phyloP scores from a whole-genome alignment of 2,888 invertebrate species.

The Nomada fucata region DNA sequence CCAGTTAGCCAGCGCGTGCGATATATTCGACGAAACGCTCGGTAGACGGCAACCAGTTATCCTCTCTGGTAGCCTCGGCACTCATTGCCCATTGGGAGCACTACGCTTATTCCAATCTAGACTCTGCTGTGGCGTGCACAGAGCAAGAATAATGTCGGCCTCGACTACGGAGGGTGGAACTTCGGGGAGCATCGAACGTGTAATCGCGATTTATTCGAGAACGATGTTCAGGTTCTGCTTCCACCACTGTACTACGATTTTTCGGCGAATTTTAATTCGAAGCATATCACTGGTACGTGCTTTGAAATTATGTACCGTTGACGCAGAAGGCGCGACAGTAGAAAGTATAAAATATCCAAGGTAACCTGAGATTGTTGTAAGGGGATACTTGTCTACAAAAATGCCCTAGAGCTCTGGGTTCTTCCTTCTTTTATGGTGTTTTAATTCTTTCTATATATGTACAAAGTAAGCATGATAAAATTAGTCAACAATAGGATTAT shows the following conservation, averaged over 20 bases:
- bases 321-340: background rate
- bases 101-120: constrained; percentile 62
- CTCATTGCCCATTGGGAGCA: constrained; percentile 51
- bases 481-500: too few relatives aligned
- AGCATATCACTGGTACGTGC: too few relatives aligned
- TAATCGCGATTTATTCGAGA: background rate
- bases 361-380: too few relatives aligned
- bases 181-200: background rate
- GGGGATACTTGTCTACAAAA: too few relatives aligned
- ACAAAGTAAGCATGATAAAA: too few relatives aligned
- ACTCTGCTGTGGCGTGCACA: constrained; percentile 28
- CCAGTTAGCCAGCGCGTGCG: constrained; percentile 30
- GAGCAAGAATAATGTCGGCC: constrained; percentile 20
- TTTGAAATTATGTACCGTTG: background rate
- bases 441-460: too few relatives aligned
- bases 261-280: background rate
- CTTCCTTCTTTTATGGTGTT: too few relatives aligned
- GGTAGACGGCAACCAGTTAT: constrained; percentile 62
- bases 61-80: constrained; percentile 56
- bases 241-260: background rate
- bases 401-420: too few relatives aligned
- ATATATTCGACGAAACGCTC: constrained; percentile 60
- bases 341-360: too few relatives aligned
- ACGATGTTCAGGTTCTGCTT: background rate
- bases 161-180: background rate